Evolutionary conservation across 2,113 vertebrate species (phyloP).

Genomic region (Hiodon alosoides): DNA sequence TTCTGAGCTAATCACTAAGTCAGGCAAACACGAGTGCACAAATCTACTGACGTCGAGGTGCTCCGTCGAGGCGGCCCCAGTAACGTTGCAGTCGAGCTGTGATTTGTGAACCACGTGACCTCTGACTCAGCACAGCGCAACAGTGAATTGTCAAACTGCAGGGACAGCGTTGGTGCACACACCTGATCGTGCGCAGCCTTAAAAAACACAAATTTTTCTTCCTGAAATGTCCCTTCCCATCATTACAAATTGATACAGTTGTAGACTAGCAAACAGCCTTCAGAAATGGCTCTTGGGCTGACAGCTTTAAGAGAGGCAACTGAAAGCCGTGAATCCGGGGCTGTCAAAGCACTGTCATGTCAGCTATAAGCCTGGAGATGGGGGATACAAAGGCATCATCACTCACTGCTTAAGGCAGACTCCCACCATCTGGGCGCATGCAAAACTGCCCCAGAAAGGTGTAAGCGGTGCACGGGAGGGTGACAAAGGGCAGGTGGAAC

Average conservation of each 20-base stretch:
- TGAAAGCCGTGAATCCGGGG: background rate
- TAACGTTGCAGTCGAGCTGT: background rate
- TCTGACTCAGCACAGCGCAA: background rate
- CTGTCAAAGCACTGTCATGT: slow-evolving; percentile 23
- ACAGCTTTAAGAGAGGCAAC: slow-evolving; percentile 16
- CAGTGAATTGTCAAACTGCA: background rate
- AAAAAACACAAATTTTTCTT: background rate
- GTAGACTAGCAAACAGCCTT: background rate
- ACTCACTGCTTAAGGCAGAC: background rate
- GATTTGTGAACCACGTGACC: background rate
- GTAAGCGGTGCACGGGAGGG: background rate
- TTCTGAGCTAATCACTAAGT: too few relatives aligned
- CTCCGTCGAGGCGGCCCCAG: too few relatives aligned
- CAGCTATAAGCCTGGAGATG: slow-evolving; percentile 3
- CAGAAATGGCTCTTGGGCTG: slow-evolving; percentile 6
- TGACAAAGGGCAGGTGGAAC: background rate
- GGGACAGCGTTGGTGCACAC: background rate
- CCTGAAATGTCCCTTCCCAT: background rate
- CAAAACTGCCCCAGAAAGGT: background rate
- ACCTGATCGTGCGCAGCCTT: background rate
- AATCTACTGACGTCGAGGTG: too few relatives aligned
- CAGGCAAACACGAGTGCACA: too few relatives aligned
- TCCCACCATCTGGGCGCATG: background rate
- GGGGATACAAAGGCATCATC: slow-evolving; percentile 4
- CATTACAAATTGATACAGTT: slow-evolving; percentile 18